Evolutionary conservation across 2,888 invertebrate genomes (phyloP), one percentile per base, ranked within the genome.

Genomic region (Campaea margaritaria): DNA sequence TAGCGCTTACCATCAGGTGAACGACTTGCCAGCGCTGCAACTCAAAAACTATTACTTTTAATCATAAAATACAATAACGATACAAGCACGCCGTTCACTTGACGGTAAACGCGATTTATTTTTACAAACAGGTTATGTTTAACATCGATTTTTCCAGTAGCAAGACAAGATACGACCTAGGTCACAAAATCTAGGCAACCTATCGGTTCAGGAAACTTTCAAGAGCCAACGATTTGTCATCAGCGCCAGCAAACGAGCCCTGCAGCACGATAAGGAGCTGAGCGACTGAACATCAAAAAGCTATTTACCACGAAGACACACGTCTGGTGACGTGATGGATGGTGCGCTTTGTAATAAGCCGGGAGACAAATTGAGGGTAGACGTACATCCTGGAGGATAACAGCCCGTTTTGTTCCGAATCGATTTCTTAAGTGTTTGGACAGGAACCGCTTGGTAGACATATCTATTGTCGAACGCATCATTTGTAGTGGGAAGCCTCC

Each of bases 241-340:
- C 48, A 44, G 57, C 21, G 16, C 47, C 12, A 15, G 12, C 49
- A 21, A 31, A 16, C 44, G 39, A 39, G 56, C 53, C 21, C 44
- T 14, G 27, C 27, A 11, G 10, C 10, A 1, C 51, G 55, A 58
- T 58, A 58, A 54, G 48, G 10, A 48, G 58, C 38, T 16, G 42
- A 31, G 44, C 42, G 36, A 41, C 39, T 47, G 55, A 50, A 49
- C 58, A 63, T 59, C 63, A 63, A 46, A 63, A 55, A 63, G 48
- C 63, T 56, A 63, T 63, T 63, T 59, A 55, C 55, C 59, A 44
- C 44, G 38, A 52, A 58, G 58, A 51, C 55, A 58, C 56, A 54
- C 50, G 54, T 54, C 62, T 47, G 42, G 38, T 49, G 27, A 14
- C 39, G 53, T 62, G 62, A 62, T 62, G 42, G 47, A 62, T 62